Conservation (phyloP, 1,140 invertebrate genomes). For the Pogonomyrmex californicus region DNA sequence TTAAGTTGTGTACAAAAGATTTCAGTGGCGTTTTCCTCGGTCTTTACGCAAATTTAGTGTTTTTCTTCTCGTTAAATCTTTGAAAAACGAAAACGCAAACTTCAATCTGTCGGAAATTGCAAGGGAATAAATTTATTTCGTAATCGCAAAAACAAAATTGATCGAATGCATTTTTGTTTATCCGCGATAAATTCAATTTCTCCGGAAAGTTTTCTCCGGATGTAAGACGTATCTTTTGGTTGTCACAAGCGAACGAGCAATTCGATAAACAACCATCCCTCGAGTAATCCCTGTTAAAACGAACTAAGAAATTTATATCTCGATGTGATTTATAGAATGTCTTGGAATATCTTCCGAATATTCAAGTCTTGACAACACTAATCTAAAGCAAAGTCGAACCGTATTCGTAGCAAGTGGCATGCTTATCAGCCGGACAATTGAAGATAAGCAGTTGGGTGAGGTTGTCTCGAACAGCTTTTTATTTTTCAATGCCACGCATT, state of each 20-base stretch:
- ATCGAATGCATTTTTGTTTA: background rate
- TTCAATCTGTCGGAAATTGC: background rate
- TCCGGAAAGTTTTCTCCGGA: background rate
- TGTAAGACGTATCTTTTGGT: background rate
- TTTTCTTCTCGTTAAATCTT: background rate
- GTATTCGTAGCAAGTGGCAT: background rate
- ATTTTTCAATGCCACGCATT: background rate
- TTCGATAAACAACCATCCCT: background rate
- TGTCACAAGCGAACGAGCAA: background rate
- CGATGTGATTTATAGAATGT: background rate
- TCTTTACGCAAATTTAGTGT: background rate
- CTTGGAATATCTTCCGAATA: background rate
- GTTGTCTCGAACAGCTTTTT: background rate
- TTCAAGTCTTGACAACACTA: background rate
- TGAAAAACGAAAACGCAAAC: background rate
- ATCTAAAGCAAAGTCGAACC: background rate
- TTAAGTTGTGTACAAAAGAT: slow-evolving; percentile 1
- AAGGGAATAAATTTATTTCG: background rate
- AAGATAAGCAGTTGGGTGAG: slow-evolving; percentile 14
- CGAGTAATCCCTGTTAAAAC: background rate
- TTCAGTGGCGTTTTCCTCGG: background rate
- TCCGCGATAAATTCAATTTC: background rate
- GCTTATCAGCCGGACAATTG: background rate
- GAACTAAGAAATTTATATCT: background rate
- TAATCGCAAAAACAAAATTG: background rate